A percentile compares a stretch with the other conserved stretches of the same genome.
These are phyloP conservation scores for Salvelinus sp. DNA, from an alignment of 2,113 vertebrate species.

Conservation along the genomic window DNA sequence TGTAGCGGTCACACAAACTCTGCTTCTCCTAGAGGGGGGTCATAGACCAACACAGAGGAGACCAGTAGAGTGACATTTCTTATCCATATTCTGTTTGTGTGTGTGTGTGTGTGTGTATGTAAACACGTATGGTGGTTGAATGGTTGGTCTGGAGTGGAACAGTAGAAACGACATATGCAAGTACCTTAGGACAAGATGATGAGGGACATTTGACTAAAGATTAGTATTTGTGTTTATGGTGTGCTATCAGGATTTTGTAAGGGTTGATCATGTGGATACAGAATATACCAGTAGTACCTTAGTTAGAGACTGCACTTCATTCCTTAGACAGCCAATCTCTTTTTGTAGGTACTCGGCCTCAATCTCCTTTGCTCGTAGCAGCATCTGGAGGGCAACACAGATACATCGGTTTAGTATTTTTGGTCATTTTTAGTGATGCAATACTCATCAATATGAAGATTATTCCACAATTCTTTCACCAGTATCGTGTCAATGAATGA, in stretches of 20 bases:
- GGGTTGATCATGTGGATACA: no score
- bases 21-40: constrained; percentile 81
- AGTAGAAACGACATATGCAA: not conserved
- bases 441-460: not conserved
- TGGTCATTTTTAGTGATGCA: not conserved
- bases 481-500: not conserved
- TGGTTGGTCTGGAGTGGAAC: not conserved
- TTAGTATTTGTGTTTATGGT: not conserved
- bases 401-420: not conserved
- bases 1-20: constrained; percentile 83
- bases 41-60: not conserved
- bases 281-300: constrained; percentile 71
- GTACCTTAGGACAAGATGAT: no score
- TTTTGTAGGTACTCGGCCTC: constrained; percentile 87
- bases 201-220: no score
- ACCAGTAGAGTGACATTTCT: not conserved
- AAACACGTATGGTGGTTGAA: no score
- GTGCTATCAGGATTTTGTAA: not conserved
- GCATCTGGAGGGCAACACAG: constrained; percentile 71
- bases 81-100: not conserved
- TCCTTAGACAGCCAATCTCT: constrained; percentile 88
- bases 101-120: not conserved
- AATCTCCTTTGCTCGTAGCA: constrained; percentile 87
- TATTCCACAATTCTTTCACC: not conserved
- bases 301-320: constrained; percentile 84